A percentile compares a stretch with the other conserved stretches of the same genome.
Evolutionary conservation across 2,797 vertebrate species (phyloP).

Genomic region (Rhabdophis nuchalis): DNA sequence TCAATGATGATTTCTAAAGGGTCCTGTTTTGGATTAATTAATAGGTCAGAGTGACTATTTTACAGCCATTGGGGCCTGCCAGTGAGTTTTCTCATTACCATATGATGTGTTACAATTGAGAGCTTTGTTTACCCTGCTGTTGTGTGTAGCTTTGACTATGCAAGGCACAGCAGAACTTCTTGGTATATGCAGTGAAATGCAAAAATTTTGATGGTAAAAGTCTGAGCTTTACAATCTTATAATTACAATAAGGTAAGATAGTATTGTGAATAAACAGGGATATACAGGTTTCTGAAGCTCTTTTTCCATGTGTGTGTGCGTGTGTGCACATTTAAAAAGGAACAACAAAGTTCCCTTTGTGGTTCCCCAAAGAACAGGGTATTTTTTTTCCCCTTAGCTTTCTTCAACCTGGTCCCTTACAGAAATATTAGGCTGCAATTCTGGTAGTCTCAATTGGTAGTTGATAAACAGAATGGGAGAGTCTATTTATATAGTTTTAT

Average conservation of each 20-base stretch:
- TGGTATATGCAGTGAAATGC: neutral
- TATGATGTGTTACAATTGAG: accelerated
- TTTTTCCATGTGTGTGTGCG: too few species aligned
- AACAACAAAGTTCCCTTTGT: neutral
- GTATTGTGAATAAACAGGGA: neutral
- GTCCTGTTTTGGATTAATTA: slow-evolving; percentile 55
- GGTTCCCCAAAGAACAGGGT: accelerated
- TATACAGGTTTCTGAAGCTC: neutral
- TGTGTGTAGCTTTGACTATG: neutral
- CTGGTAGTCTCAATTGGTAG: neutral
- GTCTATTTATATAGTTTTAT: neutral
- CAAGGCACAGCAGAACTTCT: neutral
- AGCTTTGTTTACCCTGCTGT: neutral
- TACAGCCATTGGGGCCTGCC: neutral
- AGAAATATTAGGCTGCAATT: neutral
- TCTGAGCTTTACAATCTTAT: neutral
- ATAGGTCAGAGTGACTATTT: neutral
- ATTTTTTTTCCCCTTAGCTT: neutral
- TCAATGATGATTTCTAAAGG: slow-evolving; percentile 57
- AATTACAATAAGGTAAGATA: neutral
- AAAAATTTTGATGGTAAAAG: neutral
- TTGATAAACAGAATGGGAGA: neutral
- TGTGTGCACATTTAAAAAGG: neutral
- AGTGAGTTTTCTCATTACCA: neutral
- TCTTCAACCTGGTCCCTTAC: neutral